Base-by-base conservation (phyloP, 2,888 invertebrate genomes). In the Incurvaria masculella region DNA sequence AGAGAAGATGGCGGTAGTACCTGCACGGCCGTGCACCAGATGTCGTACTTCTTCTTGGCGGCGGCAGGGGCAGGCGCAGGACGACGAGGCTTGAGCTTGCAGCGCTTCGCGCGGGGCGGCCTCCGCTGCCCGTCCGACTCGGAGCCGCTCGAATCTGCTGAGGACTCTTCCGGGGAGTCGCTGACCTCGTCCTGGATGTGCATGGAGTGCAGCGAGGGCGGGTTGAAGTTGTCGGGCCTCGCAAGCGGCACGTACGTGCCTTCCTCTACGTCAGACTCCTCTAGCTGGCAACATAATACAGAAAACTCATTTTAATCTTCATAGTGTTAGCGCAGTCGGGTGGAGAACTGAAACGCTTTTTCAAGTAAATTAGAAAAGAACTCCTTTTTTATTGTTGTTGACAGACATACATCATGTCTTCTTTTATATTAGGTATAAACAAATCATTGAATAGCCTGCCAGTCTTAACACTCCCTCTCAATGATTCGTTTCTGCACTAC, bases 41-140 rank as follows among this genome's bases (percentile, higher is more conserved):
- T 82, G 65, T 89, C 88, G 61, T 91, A 91, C 65, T 87, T 87
- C 49, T 85, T 86, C 52, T 80, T 81, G 56, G 80, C 84, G 18
- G 69, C 78, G 1, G 73, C 56, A 16, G 73, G 72, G 14, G 62
- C 64, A 45, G 61, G 59, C 46, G 61, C 60, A 42, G 66, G 65
- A 48, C 66, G 61, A 44, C 64, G 61, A 39, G 66, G 75, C 4
- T 71, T 66, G 49, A 75, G 56, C 46, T 81, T 74, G 8, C 82
- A 80, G 49, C 81, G 81, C 58, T 87, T 87, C 1, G 71, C 64
- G 49, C 59, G 64, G 17, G 68, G 69, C 17, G 67, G 63, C 16
- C 68, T 67, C 2, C 67, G 74, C 51, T 84, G 85, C 1, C 83
- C 82, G 53, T 85, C 85, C 17, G 83, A 84, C 47, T 83, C 84